Conservation (phyloP, 1,140 invertebrate species). For the Drosophila bifasciata region DNA sequence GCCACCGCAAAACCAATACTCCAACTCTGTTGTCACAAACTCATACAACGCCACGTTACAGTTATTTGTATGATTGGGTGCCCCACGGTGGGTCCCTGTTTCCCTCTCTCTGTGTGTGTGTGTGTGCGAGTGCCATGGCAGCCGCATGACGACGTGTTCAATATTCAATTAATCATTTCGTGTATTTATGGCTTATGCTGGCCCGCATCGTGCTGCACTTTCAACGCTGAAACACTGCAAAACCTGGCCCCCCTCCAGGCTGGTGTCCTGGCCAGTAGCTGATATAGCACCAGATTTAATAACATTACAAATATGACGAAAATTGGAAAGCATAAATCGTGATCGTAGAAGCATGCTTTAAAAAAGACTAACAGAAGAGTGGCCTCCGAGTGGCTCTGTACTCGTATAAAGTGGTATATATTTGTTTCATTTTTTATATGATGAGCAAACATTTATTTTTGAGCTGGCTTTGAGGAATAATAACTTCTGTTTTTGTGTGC, state of each 20-base stretch:
- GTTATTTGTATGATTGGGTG: slow-evolving; percentile 48
- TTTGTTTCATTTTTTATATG: background rate
- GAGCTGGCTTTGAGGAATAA: too few species aligned
- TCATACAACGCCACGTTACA: slow-evolving; percentile 16
- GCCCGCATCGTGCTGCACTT: background rate
- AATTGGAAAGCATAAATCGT: slow-evolving; percentile 25
- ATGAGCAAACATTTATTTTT: too few species aligned
- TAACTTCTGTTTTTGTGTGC: too few species aligned
- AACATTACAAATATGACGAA: background rate
- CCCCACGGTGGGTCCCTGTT: background rate
- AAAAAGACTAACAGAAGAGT: too few species aligned
- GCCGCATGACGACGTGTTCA: slow-evolving; percentile 37
- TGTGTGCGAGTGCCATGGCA: slow-evolving; percentile 6
- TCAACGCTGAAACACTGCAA: background rate
- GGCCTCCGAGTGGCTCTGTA: background rate
- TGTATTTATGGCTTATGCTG: slow-evolving; percentile 35
- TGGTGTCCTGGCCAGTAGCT: slow-evolving; percentile 22
- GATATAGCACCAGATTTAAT: slow-evolving; percentile 10
- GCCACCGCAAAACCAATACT: slow-evolving; percentile 1
- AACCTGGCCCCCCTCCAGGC: background rate
- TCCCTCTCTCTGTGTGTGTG: background rate
- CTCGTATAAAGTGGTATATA: background rate
- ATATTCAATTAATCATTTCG: slow-evolving; percentile 56
- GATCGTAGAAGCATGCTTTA: background rate
- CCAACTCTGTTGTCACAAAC: background rate